Base-by-base conservation (phyloP, 2,888 invertebrate genomes). In the Tryphoninae sp. region DNA sequence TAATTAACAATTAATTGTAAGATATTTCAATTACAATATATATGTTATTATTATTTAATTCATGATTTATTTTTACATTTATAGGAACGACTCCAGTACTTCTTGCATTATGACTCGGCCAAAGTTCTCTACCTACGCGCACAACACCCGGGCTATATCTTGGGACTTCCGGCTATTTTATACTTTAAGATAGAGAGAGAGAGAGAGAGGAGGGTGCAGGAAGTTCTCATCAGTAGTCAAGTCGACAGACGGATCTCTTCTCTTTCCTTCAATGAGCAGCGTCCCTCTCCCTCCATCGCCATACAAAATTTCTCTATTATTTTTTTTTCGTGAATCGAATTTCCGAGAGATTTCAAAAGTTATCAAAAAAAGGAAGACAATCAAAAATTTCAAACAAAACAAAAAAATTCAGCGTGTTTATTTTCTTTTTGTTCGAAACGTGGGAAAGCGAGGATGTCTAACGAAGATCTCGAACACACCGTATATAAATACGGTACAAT, bases 161-260 rank as follows among this genome's bases (percentile, higher is more conserved):
- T 71, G 62, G 58, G 77, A 85, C 84, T 86, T 89, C 88, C 89
- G 87, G 87, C 82, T 84, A 86, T 84, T 86, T 84, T 68, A 76
- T 81, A 78, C 84, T 82, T 82, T 77, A 68, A 84, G 78, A 75
- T 59, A 53, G 68, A 68, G 40, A 16, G 45, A 11, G 53, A 61
- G 26, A 51, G 51, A 51, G 22, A n/a, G 77, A 73, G 33, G 53
- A 53, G 26, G 19, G 74, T 76, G 80, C 82, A 84, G 85, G 85
- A 86, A 86, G 83, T 84, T 72, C 87, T 88, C 88, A 87, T 88
- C 88, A 87, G 86, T 86, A 87, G 86, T 88, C 87, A 81, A 84
- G 83, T 79, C 82, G 72, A 76, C 72, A 33, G 42, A 59, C 61
- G 59, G 55, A 82, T 83, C 68, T 76, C 72, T 68, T 80, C 81